A percentile compares a stretch with the other conserved stretches of the same genome.
Evolutionary conservation across 2,888 invertebrate species (phyloP).

Genomic region (Pyrrhia umbra): DNA sequence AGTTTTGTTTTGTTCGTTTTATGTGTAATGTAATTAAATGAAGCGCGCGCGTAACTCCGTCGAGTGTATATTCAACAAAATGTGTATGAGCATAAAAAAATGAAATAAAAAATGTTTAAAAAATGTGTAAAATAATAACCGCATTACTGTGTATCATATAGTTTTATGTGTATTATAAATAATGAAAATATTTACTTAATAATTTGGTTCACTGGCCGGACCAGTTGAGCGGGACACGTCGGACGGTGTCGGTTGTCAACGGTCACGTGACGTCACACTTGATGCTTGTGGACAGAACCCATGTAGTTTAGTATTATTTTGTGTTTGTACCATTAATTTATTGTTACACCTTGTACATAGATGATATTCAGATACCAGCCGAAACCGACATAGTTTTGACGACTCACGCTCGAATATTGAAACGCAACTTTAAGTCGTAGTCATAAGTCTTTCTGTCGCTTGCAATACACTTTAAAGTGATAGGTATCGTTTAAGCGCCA

Average conservation of each 20-base stretch:
- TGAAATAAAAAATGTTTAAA: slow-evolving; percentile 56
- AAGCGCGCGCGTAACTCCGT: too few species aligned
- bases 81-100: slow-evolving; percentile 58
- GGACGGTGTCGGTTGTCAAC: slow-evolving; percentile 22
- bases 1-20: slow-evolving; percentile 51
- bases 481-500: too few species aligned
- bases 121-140: slow-evolving; percentile 75
- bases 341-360: slow-evolving; percentile 45
- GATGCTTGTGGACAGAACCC: slow-evolving; percentile 45
- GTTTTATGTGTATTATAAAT: slow-evolving; percentile 77
- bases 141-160: slow-evolving; percentile 81
- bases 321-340: slow-evolving; percentile 55
- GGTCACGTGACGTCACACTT: slow-evolving; percentile 41
- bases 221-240: slow-evolving; percentile 68
- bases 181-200: slow-evolving; percentile 60
- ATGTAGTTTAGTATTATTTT: slow-evolving; percentile 50
- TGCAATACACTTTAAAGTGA: too few species aligned
- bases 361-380: slow-evolving; percentile 34
- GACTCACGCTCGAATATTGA: too few species aligned
- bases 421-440: too few species aligned
- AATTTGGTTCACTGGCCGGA: slow-evolving; percentile 76
- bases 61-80: slow-evolving; percentile 60
- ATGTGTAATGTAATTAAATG: too few species aligned
- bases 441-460: too few species aligned
- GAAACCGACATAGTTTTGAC: too few species aligned